These are phyloP conservation scores for Callipepla squamata DNA, from an alignment of 2,113 vertebrate genomes.

Conservation along the genomic window DNA sequence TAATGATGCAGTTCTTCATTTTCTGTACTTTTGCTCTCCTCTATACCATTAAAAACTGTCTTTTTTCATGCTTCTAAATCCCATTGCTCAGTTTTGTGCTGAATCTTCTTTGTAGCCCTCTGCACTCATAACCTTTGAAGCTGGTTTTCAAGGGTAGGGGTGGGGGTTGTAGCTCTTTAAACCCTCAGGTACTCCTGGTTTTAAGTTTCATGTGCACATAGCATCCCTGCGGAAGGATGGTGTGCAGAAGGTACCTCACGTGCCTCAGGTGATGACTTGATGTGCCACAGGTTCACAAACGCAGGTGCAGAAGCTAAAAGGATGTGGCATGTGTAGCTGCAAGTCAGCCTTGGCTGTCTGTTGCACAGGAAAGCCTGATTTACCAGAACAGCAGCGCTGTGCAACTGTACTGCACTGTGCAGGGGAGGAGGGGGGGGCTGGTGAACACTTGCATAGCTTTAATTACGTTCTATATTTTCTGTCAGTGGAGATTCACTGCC, in stretches of 20 bases:
- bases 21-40: accelerated
- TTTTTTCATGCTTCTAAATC: not conserved
- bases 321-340: slow-evolving; percentile 2
- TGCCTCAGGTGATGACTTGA: not conserved
- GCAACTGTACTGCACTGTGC: not conserved
- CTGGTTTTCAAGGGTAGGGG: not conserved
- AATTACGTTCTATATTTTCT: not conserved
- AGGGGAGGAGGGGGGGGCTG: not conserved
- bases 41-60: not conserved
- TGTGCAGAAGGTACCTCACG: not conserved
- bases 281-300: not conserved
- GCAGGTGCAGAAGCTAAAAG: not conserved
- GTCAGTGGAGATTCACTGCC: not conserved
- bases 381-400: not conserved
- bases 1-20: not conserved
- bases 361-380: not conserved
- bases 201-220: not conserved
- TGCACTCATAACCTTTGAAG: not conserved
- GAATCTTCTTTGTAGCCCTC: not conserved
- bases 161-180: not conserved
- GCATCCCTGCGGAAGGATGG: not conserved
- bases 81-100: not conserved
- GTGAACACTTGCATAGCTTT: not conserved
- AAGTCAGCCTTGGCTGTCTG: not conserved
- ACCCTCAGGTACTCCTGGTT: not conserved